Base-by-base conservation (phyloP, 2,888 invertebrate species). In the Drosophila vallismaia region DNA sequence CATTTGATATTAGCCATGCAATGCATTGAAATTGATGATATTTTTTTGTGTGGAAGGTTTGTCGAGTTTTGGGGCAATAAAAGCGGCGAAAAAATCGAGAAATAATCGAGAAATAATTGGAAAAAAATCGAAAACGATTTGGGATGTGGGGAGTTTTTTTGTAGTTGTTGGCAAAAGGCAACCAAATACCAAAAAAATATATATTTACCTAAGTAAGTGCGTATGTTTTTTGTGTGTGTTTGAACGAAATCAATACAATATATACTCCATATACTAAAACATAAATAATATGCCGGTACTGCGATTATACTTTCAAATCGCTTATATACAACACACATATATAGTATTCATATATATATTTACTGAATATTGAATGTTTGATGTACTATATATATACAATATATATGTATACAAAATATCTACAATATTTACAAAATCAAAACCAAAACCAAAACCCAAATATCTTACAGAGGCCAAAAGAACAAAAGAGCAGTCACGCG, bases 11-110 rank as follows among this genome's bases (percentile, higher is more conserved):
- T 56, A 67, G 51, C 55, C 42, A 59, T 56, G 71, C 68, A 69
- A 69, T 69, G 69, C 71, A 45, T 71, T 71, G 71, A 70, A 70
- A 53, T 70, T 70, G 68, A 70, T 54, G 69, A 71, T 70, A 69
- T 69, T 64, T 53, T 40, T 42, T 9, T 44, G 40, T 40, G 62
- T 26, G 33, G 26, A 44, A n/a, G 26, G 14, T 38, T 56, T 38
- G 38, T 24, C 14, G n/a, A 36, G n/a, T 26, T 33, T 42, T 19
- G 42, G 19, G 14, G 19, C 14, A 42, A 42, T 40, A 14, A 14
- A 40, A 8, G 19, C 19, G 2, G 19, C 1, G 19, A 38, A 40
- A 42, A 42, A 19, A 42, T 12, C 14, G 44, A 55, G 14, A 55
- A 62, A 53, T 33, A 45, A 12, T 19, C 24, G 33, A 42, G 14